Evolutionary conservation across 2,113 vertebrate genomes (phyloP).

Genomic region (Arothron firmamentum): DNA sequence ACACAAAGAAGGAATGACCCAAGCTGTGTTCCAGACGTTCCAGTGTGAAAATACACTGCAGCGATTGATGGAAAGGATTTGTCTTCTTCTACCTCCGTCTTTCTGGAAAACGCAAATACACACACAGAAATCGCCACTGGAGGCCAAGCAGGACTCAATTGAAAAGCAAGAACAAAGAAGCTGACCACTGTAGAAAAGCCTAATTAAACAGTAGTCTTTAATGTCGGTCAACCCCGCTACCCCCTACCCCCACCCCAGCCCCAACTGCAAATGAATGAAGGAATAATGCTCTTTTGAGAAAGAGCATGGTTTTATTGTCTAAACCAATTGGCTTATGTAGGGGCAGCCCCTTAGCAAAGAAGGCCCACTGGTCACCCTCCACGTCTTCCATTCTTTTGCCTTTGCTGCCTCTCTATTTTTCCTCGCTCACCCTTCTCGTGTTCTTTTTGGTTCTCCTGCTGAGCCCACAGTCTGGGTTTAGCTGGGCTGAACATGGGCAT

Average conservation of each 20-base stretch:
- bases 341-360: slow-evolving; percentile 39
- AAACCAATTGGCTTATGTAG: slow-evolving; percentile 48
- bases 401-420: slow-evolving; percentile 1
- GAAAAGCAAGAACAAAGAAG: slow-evolving; percentile 50
- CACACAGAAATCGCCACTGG: slow-evolving; percentile 1
- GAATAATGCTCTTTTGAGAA: slow-evolving; percentile 63
- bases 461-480: slow-evolving; percentile 59
- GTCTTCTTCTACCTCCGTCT: neutral
- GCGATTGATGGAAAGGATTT: neutral
- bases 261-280: slow-evolving; percentile 51
- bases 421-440: neutral
- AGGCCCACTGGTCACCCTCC: slow-evolving; percentile 56
- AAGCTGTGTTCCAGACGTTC: no score
- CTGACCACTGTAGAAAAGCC: slow-evolving; percentile 48
- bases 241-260: slow-evolving; percentile 31
- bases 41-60: no score
- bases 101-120: no score
- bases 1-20: no score
- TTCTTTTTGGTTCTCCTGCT: slow-evolving; percentile 35
- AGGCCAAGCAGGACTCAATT: slow-evolving; percentile 19
- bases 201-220: slow-evolving; percentile 65
- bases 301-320: slow-evolving; percentile 57
- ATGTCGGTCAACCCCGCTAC: slow-evolving; percentile 22
- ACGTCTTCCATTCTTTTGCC: slow-evolving; percentile 35
- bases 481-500: slow-evolving; percentile 47